Evolutionary conservation across 2,888 invertebrate genomes (phyloP).

Genomic region (Athalia circularis): DNA sequence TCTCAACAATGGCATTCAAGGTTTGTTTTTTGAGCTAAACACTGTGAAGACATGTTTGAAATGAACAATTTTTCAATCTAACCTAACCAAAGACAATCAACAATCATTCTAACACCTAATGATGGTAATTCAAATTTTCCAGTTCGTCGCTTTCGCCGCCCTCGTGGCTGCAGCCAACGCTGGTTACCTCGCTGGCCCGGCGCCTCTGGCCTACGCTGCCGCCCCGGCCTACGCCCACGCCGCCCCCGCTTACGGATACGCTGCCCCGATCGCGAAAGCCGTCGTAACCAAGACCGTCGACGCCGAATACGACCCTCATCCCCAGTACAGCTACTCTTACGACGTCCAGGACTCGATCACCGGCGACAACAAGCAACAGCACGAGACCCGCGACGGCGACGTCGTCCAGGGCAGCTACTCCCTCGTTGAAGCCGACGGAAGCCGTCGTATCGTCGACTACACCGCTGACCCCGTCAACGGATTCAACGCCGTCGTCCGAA

Average conservation of each 20-base stretch:
- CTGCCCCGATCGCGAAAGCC: slow-evolving; percentile 54
- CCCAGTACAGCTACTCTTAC: slow-evolving; percentile 83
- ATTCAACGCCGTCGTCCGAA: slow-evolving; percentile 69
- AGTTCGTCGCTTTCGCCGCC: slow-evolving; percentile 73
- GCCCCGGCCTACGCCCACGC: slow-evolving; percentile 39
- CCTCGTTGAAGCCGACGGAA: slow-evolving; percentile 58
- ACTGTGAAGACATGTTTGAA: neutral
- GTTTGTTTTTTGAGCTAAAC: slow-evolving; percentile 15
- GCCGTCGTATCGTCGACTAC: slow-evolving; percentile 78
- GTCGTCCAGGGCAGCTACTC: slow-evolving; percentile 58
- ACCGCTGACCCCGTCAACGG: slow-evolving; percentile 74
- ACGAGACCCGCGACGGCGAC: slow-evolving; percentile 61
- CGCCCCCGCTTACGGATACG: slow-evolving; percentile 60
- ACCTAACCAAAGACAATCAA: too few relatives aligned
- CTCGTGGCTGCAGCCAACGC: slow-evolving; percentile 74
- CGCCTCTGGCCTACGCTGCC: slow-evolving; percentile 58
- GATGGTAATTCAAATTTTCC: slow-evolving; percentile 52
- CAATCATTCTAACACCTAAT: neutral
- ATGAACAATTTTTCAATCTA: neutral
- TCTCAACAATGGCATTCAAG: slow-evolving; percentile 46
- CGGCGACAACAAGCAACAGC: slow-evolving; percentile 61
- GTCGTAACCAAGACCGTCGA: slow-evolving; percentile 45
- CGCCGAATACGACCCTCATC: slow-evolving; percentile 70
- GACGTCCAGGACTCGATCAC: slow-evolving; percentile 60
- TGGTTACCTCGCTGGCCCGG: slow-evolving; percentile 63